Evolutionary conservation across 1,140 invertebrate species (phyloP).

Genomic region (Diachasma alloeum): DNA sequence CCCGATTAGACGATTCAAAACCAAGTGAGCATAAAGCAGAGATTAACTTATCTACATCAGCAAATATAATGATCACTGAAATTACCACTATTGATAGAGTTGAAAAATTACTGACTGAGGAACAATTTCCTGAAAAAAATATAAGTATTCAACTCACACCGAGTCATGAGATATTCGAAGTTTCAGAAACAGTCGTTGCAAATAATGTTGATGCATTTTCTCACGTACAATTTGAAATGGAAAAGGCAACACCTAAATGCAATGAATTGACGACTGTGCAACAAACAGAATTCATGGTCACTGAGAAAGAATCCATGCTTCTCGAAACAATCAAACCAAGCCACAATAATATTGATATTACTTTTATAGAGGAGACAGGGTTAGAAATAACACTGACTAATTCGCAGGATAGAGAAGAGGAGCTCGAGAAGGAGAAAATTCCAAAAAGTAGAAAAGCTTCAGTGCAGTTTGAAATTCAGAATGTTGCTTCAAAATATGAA

Average conservation of each 20-base stretch:
- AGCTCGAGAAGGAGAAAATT: constrained; percentile 48
- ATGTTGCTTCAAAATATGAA: constrained; percentile 66
- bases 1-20: constrained; percentile 47
- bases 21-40: constrained; percentile 54
- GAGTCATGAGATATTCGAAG: constrained; percentile 61
- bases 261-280: constrained; percentile 55
- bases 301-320: constrained; percentile 67
- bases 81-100: constrained; percentile 47
- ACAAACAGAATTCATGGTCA: constrained; percentile 60
- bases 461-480: constrained; percentile 63
- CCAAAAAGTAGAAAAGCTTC: constrained; percentile 60
- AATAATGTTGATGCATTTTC: constrained; percentile 45
- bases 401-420: constrained; percentile 65
- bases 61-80: constrained; percentile 52
- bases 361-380: constrained; percentile 63
- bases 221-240: constrained; percentile 45
- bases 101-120: constrained; percentile 42
- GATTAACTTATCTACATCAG: constrained; percentile 44
- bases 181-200: constrained; percentile 56
- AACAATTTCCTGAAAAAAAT: constrained; percentile 52
- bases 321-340: constrained; percentile 60
- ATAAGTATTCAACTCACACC: constrained; percentile 57
- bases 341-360: constrained; percentile 56
- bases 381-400: constrained; percentile 62
- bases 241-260: constrained; percentile 56